Base-by-base conservation (phyloP, 2,113 vertebrate genomes). In the Manacus vitellinus region DNA sequence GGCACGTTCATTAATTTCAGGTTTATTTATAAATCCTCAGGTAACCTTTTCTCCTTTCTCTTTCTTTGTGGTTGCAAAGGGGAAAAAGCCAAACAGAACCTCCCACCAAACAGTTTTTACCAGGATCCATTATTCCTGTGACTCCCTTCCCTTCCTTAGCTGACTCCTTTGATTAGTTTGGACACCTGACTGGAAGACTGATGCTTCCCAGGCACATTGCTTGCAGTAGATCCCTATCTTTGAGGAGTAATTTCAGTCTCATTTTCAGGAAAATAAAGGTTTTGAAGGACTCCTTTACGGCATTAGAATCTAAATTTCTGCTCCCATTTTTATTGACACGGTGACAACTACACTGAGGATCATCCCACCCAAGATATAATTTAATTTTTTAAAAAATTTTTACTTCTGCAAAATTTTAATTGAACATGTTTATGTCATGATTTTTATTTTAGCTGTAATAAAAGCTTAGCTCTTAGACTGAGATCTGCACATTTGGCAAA, bases 141-240 rank as follows among this genome's bases (percentile, higher is more conserved):
- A 61, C 46, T 54, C 43, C 21, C 24, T 62, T 66, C 66, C 30
- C 21, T 51, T 70, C 41, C 66, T 59, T 41, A 51, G n/a, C 35
- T 49, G 20, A 73, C n/a, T 59, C 39, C 37, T 52, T 63, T 73
- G 24, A 43, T 31, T 6, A 33, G 6, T 27, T 47, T 31, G 30
- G 21, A n/a, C 4, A 54, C 10, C 28, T 59, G 31, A 20, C n/a
- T 28, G 41, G 30, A 77, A 61, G 24, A 47, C 23, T 41, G 39
- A 23, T 35, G 27, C 9, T 65, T 88, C 14, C 14, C 43, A 85
- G 23, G 12, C 27, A 61, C 0, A 0, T 39, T 52, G 22, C 9
- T 30, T 52, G 21, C 31, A 63, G 6, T 58, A 54, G 3, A 2
- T 78, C 6, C 12, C 9, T 49, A 0, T 31, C 8, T 77, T 49